Conservation (phyloP, 2,888 invertebrate species). For the Biston stratarius region DNA sequence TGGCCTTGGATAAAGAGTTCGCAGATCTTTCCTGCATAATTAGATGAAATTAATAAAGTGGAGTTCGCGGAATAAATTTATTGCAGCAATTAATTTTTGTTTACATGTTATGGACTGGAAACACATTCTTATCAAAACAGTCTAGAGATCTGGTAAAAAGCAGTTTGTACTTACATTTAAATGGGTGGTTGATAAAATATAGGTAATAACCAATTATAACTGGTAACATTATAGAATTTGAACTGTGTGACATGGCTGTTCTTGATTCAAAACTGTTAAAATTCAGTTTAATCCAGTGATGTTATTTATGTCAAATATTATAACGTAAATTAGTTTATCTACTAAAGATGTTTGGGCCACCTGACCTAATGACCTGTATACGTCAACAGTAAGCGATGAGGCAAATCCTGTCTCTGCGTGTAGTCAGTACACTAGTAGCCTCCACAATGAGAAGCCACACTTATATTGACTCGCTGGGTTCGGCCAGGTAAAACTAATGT, state of each 20-base stretch:
- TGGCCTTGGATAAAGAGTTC: too few relatives aligned
- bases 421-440: constrained; percentile 80
- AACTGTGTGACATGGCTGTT: constrained; percentile 53
- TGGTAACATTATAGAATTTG: constrained; percentile 49
- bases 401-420: constrained; percentile 75
- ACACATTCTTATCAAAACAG: neutral
- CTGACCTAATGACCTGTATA: constrained; percentile 79
- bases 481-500: constrained; percentile 77
- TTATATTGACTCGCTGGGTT: constrained; percentile 79
- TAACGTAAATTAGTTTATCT: constrained; percentile 24
- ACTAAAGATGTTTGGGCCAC: constrained; percentile 30
- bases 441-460: constrained; percentile 84
- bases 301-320: constrained; percentile 22
- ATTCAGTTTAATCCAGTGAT: constrained; percentile 48
- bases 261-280: constrained; percentile 40
- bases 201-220: constrained; percentile 8
- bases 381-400: constrained; percentile 84
- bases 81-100: constrained; percentile 13
- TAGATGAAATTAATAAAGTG: too few relatives aligned
- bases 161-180: constrained; percentile 40
- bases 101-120: constrained; percentile 18
- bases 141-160: constrained; percentile 32
- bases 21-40: too few relatives aligned
- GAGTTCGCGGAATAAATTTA: neutral
- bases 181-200: constrained; percentile 20